Evolutionary conservation across 2,113 vertebrate genomes (phyloP), one percentile per base, ranked within the genome.

Genomic region (Puma concolor): DNA sequence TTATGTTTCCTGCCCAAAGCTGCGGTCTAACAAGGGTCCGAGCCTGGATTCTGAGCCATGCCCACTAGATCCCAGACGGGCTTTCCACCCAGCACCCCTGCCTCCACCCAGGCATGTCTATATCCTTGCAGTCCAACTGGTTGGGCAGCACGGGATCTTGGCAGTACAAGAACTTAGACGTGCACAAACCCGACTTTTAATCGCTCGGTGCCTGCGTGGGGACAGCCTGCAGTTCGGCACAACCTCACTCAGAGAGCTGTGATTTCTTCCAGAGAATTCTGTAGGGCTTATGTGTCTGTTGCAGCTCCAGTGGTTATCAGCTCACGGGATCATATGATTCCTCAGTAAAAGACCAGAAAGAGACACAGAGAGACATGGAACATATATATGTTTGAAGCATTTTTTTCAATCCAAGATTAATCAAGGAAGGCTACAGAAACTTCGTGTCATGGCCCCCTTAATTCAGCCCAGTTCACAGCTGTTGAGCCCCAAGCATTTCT

Each of bases 401-500:
- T 33, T 74, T 74, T 79, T 95, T 76, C 44, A 84, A 87, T 87
- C 14, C 36, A 50, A 76, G 50, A 44, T 48, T 71, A 60, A 48
- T 66, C 54, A 60, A 74, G 41, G 21, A 57, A 88, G 27, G 31
- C 88, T 63, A 33, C 12, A 72, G 60, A 64, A 54, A 80, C 10
- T 52, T 31, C 64, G 14, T 6, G 12, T 44, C 25, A 4, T 13
- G 48, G 9, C 4, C 7, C 84, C 41, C 15, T 57, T 80, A 36
- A 11, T 81, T 36, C 71, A 10, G 16, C n/a, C 79, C 31, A 14
- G 27, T 33, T 69, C 63, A 23, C 52, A 41, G 69, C 21, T 15
- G 1, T 14, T 14, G 7, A 36, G 14, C 27, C 0, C 27, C 14
- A 14, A 10, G 41, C 2, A 0, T 36, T 66, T 8, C 16, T 57